These are phyloP conservation scores for Atta colombica DNA, from an alignment of 1,140 invertebrate species.

Conservation along the genomic window DNA sequence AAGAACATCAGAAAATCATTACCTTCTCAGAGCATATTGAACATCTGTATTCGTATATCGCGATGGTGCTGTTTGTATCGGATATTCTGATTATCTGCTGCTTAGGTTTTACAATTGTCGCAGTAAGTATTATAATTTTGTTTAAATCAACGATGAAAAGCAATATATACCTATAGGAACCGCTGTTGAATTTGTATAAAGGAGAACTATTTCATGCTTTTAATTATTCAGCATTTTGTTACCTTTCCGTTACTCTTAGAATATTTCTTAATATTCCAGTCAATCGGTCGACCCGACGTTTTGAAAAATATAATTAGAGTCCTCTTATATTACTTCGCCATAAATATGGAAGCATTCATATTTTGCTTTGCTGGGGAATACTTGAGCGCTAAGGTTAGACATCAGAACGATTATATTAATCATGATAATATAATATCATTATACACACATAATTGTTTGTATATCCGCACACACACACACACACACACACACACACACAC, in stretches of 20 bases:
- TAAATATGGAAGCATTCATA: constrained; percentile 59
- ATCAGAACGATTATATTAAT: too few relatives aligned
- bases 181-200: background rate
- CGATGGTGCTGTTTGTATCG: constrained; percentile 6
- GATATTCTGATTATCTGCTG: constrained; percentile 40
- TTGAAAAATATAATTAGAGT: background rate
- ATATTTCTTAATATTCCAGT: constrained; percentile 44
- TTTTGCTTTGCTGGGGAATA: constrained; percentile 68
- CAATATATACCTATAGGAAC: background rate
- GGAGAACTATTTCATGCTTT: background rate
- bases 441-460: too few relatives aligned
- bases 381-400: constrained; percentile 50
- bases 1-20: constrained; percentile 29
- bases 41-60: constrained; percentile 24
- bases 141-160: background rate
- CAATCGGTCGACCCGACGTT: background rate
- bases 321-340: constrained; percentile 31
- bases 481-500: too few relatives aligned
- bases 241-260: background rate
- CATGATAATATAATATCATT: too few relatives aligned
- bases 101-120: constrained; percentile 12
- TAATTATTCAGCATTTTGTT: background rate
- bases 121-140: constrained; percentile 1
- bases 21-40: constrained; percentile 15
- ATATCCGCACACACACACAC: too few relatives aligned